Conservation (phyloP, 1,140 invertebrate genomes). For the Caenorhabditis briggsae region DNA sequence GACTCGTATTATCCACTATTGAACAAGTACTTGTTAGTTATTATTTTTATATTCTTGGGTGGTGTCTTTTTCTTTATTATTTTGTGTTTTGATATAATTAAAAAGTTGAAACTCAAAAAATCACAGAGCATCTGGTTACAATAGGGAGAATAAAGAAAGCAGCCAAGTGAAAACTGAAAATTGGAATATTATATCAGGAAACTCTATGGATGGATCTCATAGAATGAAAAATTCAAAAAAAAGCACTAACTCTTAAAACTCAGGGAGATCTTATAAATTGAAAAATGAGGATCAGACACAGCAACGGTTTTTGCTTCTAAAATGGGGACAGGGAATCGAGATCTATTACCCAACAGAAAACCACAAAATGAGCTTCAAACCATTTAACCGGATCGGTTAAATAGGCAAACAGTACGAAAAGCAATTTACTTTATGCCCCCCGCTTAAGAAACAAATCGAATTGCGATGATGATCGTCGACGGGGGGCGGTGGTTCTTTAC, state of each 20-base stretch:
- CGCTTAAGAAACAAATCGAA: constrained; percentile 52
- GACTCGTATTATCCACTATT: constrained; percentile 43
- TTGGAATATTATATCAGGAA: no score
- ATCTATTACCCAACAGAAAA: not conserved
- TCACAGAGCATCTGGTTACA: no score
- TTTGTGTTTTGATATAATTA: no score
- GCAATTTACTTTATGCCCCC: constrained; percentile 44
- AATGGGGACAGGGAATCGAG: not conserved
- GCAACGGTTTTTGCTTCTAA: not conserved
- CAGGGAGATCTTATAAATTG: no score
- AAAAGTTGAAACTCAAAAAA: not conserved
- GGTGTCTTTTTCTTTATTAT: no score
- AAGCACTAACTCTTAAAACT: not conserved
- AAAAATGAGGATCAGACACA: no score
- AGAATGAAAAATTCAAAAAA: not conserved
- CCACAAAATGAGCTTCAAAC: constrained; percentile 26
- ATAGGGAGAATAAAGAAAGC: no score
- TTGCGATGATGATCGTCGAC: not conserved
- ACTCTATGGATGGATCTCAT: no score
- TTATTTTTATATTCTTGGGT: not conserved
- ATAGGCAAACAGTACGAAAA: constrained; percentile 52
- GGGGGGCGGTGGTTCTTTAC: not conserved
- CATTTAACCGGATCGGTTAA: constrained; percentile 28
- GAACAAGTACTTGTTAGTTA: constrained; percentile 43
- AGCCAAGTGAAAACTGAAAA: no score